Evolutionary conservation across 1,140 invertebrate species (phyloP).

Genomic region (Stenopsyche tienmushanensis): DNA sequence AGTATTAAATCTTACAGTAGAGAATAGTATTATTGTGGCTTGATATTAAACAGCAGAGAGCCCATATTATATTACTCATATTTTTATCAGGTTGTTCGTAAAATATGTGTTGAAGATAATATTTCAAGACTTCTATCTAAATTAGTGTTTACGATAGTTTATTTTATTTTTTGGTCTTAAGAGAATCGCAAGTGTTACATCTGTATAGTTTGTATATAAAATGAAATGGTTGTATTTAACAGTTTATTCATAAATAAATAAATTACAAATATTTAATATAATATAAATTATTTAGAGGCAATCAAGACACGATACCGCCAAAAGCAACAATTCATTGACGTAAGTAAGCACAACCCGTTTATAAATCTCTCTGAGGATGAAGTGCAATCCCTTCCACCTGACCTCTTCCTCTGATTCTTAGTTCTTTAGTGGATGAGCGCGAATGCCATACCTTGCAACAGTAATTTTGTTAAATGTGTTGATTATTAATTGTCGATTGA

Average conservation of each 20-base stretch:
- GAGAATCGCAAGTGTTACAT: no score
- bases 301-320: neutral
- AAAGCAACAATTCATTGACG: slow-evolving; percentile 11
- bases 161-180: no score
- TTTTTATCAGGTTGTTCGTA: no score
- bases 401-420: slow-evolving; percentile 34
- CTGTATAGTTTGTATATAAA: no score
- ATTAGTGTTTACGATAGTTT: no score
- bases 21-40: no score
- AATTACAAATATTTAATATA: neutral
- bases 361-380: slow-evolving; percentile 4
- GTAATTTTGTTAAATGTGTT: neutral
- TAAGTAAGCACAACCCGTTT: slow-evolving; percentile 7
- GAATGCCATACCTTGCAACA: slow-evolving; percentile 41
- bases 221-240: neutral
- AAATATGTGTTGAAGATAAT: no score
- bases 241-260: neutral
- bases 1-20: no score
- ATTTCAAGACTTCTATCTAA: no score
- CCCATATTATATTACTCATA: no score
- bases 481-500: no score
- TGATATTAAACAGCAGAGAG: no score
- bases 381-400: slow-evolving; percentile 32
- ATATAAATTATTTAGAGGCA: neutral
- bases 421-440: slow-evolving; percentile 32